Conservation (phyloP, 1,140 invertebrate genomes). For the Macrobrachium rosenbergii region DNA sequence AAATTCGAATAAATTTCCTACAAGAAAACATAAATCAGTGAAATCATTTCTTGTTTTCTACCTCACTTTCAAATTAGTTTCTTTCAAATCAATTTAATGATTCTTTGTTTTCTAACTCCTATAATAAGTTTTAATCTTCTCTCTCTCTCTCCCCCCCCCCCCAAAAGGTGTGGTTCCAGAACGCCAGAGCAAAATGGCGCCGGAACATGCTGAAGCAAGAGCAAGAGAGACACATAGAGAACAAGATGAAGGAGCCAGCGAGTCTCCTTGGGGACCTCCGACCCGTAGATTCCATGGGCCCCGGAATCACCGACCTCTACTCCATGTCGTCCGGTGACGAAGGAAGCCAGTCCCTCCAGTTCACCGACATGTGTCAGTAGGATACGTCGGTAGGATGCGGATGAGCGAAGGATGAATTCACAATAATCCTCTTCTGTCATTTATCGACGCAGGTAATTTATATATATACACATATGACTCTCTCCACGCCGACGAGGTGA, state of each 20-base stretch:
- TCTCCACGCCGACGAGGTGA: background rate
- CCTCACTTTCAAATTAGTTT: too few relatives aligned
- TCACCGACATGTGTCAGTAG: constrained; percentile 59
- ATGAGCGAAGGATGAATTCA: background rate
- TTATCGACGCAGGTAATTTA: too few relatives aligned
- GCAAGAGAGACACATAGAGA: constrained; percentile 51
- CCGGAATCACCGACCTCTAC: constrained; percentile 58
- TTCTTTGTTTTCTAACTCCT: background rate
- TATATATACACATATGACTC: too few relatives aligned
- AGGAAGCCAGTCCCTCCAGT: constrained; percentile 54
- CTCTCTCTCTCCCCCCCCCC: constrained; percentile 45
- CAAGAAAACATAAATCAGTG: too few relatives aligned
- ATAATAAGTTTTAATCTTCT: background rate
- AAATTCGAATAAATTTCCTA: too few relatives aligned
- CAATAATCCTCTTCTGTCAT: background rate
- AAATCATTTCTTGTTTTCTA: too few relatives aligned
- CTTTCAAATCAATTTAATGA: background rate
- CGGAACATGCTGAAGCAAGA: constrained; percentile 71
- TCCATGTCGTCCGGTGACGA: constrained; percentile 58
- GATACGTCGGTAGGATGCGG: background rate
- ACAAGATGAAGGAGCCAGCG: constrained; percentile 57
- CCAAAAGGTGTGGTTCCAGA: constrained; percentile 98
- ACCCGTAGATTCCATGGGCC: constrained; percentile 51
- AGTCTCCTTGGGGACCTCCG: constrained; percentile 41
- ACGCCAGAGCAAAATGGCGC: constrained; percentile 96